A percentile compares a stretch with the other conserved stretches of the same genome.
These are phyloP conservation scores for Parapristionchus giblindavisi DNA, from an alignment of 2,888 invertebrate genomes.

Conservation along the genomic window DNA sequence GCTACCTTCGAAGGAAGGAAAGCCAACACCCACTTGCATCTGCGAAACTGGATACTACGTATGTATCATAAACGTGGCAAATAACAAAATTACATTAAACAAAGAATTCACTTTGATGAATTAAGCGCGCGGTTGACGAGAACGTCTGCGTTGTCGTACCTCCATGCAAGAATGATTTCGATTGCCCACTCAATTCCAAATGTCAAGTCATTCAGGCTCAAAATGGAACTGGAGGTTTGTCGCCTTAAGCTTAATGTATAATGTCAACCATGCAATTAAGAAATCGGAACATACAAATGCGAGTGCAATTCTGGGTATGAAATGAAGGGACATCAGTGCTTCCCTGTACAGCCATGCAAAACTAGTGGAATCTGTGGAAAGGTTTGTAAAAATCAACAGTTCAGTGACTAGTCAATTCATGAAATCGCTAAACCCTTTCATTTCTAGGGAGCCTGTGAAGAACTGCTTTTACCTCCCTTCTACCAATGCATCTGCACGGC, in stretches of 20 bases:
- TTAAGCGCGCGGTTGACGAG: constrained; percentile 31
- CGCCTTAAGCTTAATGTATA: no score
- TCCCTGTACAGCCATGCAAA: constrained; percentile 28
- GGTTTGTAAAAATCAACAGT: neutral
- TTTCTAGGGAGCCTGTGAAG: constrained; percentile 14
- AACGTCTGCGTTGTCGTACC: constrained; percentile 35
- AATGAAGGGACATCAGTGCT: constrained; percentile 35
- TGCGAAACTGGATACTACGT: constrained; percentile 40
- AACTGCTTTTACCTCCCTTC: constrained; percentile 27
- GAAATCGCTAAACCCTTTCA: neutral
- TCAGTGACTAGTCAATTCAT: no score
- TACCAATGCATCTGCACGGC: constrained; percentile 25
- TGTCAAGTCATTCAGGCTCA: constrained; percentile 37
- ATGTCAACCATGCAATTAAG: constrained; percentile 10
- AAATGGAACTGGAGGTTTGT: constrained; percentile 33
- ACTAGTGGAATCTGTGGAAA: constrained; percentile 23
- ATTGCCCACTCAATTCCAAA: constrained; percentile 33
- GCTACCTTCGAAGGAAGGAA: constrained; percentile 16
- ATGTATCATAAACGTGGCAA: neutral
- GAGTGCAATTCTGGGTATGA: constrained; percentile 18
- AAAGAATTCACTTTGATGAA: neutral
- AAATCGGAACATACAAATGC: constrained; percentile 36
- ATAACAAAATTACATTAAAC: no score
- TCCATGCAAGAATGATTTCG: constrained; percentile 37
- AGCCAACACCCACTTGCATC: constrained; percentile 32